phyloP scores from a whole-genome alignment of 2,797 vertebrate genomes.

The Poeciliopsis presidionis region DNA sequence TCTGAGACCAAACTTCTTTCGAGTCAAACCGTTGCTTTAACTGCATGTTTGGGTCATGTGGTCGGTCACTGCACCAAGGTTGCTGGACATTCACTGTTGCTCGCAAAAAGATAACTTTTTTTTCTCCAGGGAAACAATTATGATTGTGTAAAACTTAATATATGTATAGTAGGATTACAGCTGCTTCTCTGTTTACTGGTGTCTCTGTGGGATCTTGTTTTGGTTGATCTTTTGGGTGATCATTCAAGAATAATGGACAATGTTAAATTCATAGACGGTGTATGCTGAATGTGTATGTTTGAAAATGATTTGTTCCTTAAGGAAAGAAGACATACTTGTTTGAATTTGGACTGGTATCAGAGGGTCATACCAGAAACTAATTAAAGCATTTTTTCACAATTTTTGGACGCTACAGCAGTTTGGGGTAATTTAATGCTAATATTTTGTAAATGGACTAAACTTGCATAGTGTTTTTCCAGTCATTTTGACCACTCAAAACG shows the following conservation, averaged over 20 bases:
- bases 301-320: neutral
- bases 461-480: too few species aligned
- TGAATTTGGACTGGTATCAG: neutral
- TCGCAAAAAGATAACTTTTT: neutral
- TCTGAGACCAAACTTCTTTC: neutral
- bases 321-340: neutral
- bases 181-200: neutral
- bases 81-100: neutral
- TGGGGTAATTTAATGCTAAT: neutral
- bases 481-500: too few species aligned
- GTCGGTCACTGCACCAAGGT: neutral
- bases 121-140: neutral
- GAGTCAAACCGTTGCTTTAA: slow-evolving; percentile 4
- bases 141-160: neutral
- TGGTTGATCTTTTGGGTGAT: neutral
- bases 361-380: neutral
- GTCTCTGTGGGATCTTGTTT: neutral
- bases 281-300: neutral
- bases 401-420: neutral
- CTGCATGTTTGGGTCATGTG: slow-evolving; percentile 5
- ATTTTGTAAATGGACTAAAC: neutral
- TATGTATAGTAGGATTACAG: neutral
- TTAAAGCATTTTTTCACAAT: neutral
- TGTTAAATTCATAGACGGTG: neutral
- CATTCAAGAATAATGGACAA: neutral